Evolutionary conservation across 30 jellyfish, hydroid and myxozoan species (phyloP).

Genomic region (Rhopilema esculentum): DNA sequence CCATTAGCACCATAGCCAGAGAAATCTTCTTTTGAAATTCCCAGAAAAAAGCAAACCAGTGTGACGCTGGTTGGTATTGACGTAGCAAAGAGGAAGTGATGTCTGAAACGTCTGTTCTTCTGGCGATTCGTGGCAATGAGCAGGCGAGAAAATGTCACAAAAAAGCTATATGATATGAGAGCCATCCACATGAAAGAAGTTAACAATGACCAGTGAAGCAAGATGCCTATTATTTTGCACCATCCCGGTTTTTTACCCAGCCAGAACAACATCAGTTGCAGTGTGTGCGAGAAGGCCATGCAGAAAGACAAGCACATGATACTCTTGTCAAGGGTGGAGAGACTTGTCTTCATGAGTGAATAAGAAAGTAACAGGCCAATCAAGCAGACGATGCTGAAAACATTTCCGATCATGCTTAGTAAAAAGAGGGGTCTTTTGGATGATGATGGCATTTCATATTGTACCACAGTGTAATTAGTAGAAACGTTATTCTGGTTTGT

Average conservation of each 20-base stretch:
- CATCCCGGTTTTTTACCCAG: not conserved
- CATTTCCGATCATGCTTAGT: slow-evolving; percentile 10
- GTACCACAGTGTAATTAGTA: not conserved
- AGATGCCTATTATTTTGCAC: slow-evolving; percentile 19
- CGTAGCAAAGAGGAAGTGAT: slow-evolving; percentile 4
- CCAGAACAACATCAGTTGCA: not conserved
- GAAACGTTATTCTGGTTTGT: not conserved
- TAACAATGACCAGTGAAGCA: slow-evolving; percentile 37
- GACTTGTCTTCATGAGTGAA: not conserved
- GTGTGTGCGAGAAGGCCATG: slow-evolving; percentile 10
- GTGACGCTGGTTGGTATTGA: slow-evolving; percentile 2
- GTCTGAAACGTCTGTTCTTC: slow-evolving; percentile 7
- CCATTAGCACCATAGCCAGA: slow-evolving; percentile 42
- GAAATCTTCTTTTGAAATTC: not conserved
- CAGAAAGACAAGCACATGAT: not conserved
- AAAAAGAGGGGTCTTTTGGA: not conserved
- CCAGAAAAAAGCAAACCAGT: slow-evolving; percentile 19
- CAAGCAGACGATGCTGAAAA: not conserved
- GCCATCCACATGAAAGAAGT: slow-evolving; percentile 46
- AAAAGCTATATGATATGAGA: not conserved
- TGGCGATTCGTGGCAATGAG: not conserved
- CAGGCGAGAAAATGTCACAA: not conserved
- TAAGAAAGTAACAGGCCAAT: not conserved
- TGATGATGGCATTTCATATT: no score
- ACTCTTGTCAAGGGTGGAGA: not conserved